Percentiles rank a stretch among this genome's conserved stretches.
Conservation (phyloP, 2,797 vertebrate genomes). For the Halcyon chelicuti region DNA sequence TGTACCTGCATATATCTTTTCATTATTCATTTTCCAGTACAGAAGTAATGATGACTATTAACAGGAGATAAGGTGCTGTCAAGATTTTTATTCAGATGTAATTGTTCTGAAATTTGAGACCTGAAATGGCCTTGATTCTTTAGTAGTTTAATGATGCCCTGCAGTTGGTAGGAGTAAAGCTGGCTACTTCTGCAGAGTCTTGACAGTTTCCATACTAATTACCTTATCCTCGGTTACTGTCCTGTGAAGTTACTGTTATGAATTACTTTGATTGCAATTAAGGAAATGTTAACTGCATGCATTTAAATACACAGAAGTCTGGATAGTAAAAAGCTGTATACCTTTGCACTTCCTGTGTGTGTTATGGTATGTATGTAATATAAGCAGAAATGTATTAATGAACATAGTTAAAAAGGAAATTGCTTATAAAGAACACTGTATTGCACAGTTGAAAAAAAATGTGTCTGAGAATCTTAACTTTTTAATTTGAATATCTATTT, state of each 20-base stretch:
- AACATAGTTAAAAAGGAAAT: neutral
- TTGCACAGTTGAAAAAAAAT: neutral
- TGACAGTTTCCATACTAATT: neutral
- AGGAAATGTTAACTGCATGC: neutral
- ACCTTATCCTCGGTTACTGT: neutral
- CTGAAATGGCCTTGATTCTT: neutral
- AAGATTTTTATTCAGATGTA: neutral
- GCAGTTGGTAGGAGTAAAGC: neutral
- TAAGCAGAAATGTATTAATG: neutral
- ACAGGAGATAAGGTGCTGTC: neutral
- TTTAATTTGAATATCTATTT: neutral
- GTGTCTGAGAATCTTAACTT: neutral
- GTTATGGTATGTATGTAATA: neutral
- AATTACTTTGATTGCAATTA: neutral
- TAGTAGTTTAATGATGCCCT: neutral
- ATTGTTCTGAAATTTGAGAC: neutral
- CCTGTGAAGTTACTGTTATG: neutral
- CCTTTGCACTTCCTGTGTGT: neutral
- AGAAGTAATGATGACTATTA: neutral
- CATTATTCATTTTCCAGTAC: neutral
- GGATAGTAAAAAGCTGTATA: neutral
- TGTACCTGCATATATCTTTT: neutral
- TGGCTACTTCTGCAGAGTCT: neutral
- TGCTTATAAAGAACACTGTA: neutral
- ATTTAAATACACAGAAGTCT: neutral